These are phyloP conservation scores for Rhodeus uyekii DNA, from an alignment of 2,797 vertebrate species.

Conservation along the genomic window DNA sequence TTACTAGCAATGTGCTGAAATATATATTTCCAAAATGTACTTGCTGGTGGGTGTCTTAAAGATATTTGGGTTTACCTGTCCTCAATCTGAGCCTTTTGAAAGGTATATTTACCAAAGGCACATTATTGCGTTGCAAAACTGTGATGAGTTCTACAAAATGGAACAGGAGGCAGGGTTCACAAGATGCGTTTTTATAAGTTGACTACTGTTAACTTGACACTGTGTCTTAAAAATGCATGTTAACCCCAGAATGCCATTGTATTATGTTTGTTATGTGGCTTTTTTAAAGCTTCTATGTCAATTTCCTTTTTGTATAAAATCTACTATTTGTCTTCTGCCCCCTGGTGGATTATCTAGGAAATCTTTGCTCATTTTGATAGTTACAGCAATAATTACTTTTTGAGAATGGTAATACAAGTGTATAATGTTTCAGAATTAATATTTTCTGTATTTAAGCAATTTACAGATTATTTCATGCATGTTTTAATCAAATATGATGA, in stretches of 20 bases:
- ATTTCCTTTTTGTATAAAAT: neutral
- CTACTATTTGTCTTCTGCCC: constrained; percentile 10
- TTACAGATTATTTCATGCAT: neutral
- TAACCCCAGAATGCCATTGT: neutral
- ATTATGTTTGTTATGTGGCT: neutral
- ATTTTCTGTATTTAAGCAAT: neutral
- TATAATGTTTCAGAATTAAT: neutral
- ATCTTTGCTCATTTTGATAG: neutral
- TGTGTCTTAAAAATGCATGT: neutral
- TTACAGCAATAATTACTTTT: neutral
- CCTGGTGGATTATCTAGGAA: neutral
- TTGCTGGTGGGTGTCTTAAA: neutral
- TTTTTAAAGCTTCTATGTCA: neutral
- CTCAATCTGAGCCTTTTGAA: neutral
- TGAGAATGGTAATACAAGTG: neutral
- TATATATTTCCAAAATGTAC: neutral
- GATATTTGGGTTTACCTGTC: neutral
- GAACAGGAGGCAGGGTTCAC: neutral
- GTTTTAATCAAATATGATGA: neutral
- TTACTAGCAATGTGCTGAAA: neutral
- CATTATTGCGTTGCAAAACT: neutral
- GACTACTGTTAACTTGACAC: neutral
- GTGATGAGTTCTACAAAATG: neutral
- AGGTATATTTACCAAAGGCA: neutral
- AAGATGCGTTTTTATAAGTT: neutral